Percentiles rank a stretch among this genome's conserved stretches.
phyloP scores from a whole-genome alignment of 2,888 invertebrate genomes.

The Teleiodes luculella region DNA sequence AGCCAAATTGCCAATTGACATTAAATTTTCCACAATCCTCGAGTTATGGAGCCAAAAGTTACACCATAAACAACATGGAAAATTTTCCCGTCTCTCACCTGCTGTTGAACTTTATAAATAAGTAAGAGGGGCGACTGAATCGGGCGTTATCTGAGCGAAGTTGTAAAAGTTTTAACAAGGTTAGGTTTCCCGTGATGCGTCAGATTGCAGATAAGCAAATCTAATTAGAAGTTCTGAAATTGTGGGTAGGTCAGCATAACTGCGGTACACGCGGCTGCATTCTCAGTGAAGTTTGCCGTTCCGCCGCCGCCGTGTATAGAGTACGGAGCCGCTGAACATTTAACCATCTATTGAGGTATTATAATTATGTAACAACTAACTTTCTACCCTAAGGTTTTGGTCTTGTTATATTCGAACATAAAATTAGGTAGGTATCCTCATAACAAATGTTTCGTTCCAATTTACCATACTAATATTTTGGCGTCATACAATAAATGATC shows the following conservation, averaged over 20 bases:
- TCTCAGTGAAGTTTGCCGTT: neutral
- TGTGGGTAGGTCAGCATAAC: neutral
- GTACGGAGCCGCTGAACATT: too few relatives aligned
- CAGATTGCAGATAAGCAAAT: slow-evolving; percentile 16
- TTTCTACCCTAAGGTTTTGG: too few relatives aligned
- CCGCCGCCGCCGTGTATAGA: too few relatives aligned
- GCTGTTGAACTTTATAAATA: slow-evolving; percentile 9
- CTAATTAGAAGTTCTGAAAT: slow-evolving; percentile 23
- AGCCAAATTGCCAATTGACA: slow-evolving; percentile 9
- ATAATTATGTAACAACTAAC: too few relatives aligned
- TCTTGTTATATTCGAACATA: too few relatives aligned
- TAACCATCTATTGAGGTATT: too few relatives aligned
- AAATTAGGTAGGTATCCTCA: too few relatives aligned
- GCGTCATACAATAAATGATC: too few relatives aligned
- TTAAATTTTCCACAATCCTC: slow-evolving; percentile 1
- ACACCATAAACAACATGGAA: slow-evolving; percentile 8
- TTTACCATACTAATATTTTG: too few relatives aligned
- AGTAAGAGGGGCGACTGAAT: slow-evolving; percentile 4
- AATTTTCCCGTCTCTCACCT: slow-evolving; percentile 8
- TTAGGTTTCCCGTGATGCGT: slow-evolving; percentile 21
- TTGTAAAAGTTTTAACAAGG: slow-evolving; percentile 25
- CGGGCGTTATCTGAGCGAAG: slow-evolving; percentile 16
- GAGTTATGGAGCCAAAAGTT: slow-evolving; percentile 7
- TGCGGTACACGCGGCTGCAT: neutral
- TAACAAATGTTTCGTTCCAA: too few relatives aligned